These are phyloP conservation scores for Drosophila carrolli DNA, from an alignment of 1,140 invertebrate genomes.

Conservation along the genomic window DNA sequence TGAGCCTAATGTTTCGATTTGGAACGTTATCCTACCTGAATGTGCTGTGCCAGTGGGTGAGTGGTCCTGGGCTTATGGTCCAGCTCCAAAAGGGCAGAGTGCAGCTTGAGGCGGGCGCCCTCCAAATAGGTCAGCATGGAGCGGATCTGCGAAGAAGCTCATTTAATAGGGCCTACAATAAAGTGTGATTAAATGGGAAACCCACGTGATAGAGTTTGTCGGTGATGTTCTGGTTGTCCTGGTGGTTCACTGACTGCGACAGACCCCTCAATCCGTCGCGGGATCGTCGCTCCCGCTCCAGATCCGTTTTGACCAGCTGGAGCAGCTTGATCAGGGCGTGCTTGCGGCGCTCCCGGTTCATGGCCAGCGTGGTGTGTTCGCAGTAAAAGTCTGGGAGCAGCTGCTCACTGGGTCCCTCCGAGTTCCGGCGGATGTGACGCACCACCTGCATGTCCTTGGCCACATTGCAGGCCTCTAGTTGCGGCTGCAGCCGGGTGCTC, in stretches of 20 bases:
- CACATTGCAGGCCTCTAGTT: conserved; percentile 81
- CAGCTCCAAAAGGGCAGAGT: conserved; percentile 91
- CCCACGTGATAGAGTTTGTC: conserved; percentile 95
- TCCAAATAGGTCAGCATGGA: conserved; percentile 96
- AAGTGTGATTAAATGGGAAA: not conserved
- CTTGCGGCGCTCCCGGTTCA: conserved; percentile 95
- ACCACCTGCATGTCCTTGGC: conserved; percentile 81
- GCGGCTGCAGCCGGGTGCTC: conserved; percentile 60
- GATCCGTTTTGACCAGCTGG: conserved; percentile 92
- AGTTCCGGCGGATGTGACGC: conserved; percentile 81
- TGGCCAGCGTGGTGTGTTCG: conserved; percentile 95
- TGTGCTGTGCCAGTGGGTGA: conserved; percentile 93
- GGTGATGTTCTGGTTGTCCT: conserved; percentile 96
- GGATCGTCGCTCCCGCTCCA: conserved; percentile 93
- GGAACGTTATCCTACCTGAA: conserved; percentile 83
- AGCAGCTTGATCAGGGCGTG: conserved; percentile 93
- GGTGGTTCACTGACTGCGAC: conserved; percentile 94
- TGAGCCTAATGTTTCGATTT: too few species aligned
- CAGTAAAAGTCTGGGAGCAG: conserved; percentile 97
- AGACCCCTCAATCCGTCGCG: conserved; percentile 95
- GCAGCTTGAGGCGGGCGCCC: conserved; percentile 94
- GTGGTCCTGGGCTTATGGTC: conserved; percentile 90
- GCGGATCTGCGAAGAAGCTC: conserved; percentile 88
- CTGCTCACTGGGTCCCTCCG: conserved; percentile 89
- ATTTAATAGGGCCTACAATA: not conserved